Base-by-base conservation (phyloP, 1,140 invertebrate genomes). In the Cotesia glomerata region DNA sequence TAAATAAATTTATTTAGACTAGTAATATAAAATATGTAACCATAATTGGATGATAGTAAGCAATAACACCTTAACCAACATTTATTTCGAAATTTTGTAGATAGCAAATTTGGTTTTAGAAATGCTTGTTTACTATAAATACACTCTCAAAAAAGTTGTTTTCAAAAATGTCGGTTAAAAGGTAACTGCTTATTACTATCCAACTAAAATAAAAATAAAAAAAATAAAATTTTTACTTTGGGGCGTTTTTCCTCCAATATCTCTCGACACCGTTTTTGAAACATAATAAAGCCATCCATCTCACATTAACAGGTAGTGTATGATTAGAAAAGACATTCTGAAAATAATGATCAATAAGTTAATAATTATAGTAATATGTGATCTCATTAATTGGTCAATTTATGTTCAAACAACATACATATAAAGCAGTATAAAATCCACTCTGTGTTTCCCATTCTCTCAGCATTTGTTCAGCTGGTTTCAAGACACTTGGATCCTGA, bases 231-330 rank as follows among this genome's bases (percentile, higher is more conserved):
- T 79, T 88, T 89, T 89, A 94, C 92, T 93, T 91, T 2, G 93
- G 92, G 0, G 94, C 93, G 83, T 91, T 93, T 82, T 91, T 92
- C 66, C 96, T 91, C 97, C 97, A 99, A 81, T 97, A 97, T 71
- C 91, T 92, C 74, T 98, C 96, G n/a, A 98, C 90, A 1, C 96
- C 97, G 90, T 97, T 98, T 85, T 98, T 98, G 76, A 98, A 93
- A 86, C 94, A 98, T 73, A 98, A 90, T 9, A 96, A 92, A 35
- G 96, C 95, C 83, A 98, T 91, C 93, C 95, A 98, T 78, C 97
- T 89, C 0, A 97, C 92, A 88, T 96, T 96, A 0, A 93, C 86
- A 79, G 94, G 92, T 68, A 97, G 89, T n/a, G 90, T 88, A 83
- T 95, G 91, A 83, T 96, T 93, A 58, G 91, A 92, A 81, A 95